Evolutionary conservation across 2,113 vertebrate genomes (phyloP).

Genomic region (Urocynchramus pylzowi): DNA sequence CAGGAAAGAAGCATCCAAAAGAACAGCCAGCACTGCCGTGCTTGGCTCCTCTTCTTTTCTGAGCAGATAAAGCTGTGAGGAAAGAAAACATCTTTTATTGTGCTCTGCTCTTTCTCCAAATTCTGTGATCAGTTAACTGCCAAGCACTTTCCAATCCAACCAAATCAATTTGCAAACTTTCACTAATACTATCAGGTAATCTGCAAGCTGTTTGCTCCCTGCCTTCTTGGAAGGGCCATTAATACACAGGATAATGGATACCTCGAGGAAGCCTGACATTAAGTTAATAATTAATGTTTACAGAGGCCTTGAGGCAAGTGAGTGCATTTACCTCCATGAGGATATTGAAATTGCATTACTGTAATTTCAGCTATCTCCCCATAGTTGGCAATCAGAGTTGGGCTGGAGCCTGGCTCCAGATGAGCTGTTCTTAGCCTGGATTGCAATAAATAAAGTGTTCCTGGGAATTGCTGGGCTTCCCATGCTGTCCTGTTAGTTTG

Average conservation of each 20-base stretch:
- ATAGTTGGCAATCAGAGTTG: background rate
- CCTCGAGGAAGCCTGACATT: constrained; percentile 61
- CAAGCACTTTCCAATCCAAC: constrained; percentile 54
- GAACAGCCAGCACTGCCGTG: background rate
- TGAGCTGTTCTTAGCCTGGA: background rate
- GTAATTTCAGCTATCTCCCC: background rate
- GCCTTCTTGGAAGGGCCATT: constrained; percentile 37
- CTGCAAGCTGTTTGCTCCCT: constrained; percentile 68
- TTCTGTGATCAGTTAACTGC: constrained; percentile 15
- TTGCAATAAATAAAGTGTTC: background rate
- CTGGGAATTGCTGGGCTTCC: background rate
- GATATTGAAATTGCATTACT: constrained; percentile 1
- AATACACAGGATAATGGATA: constrained; percentile 64
- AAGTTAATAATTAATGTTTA: constrained; percentile 73
- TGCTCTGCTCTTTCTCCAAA: background rate
- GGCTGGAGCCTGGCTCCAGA: background rate
- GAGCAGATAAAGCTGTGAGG: constrained; percentile 6
- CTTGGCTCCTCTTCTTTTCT: background rate
- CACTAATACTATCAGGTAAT: constrained; percentile 65
- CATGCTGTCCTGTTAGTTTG: background rate
- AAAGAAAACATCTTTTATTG: background rate
- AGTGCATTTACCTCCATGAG: constrained; percentile 58
- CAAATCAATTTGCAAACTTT: constrained; percentile 73
- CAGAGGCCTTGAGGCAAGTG: constrained; percentile 55
- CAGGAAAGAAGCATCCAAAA: constrained; percentile 5